Conservation (phyloP, 2,113 vertebrate genomes). For the Phrynosoma blainvillii region DNA sequence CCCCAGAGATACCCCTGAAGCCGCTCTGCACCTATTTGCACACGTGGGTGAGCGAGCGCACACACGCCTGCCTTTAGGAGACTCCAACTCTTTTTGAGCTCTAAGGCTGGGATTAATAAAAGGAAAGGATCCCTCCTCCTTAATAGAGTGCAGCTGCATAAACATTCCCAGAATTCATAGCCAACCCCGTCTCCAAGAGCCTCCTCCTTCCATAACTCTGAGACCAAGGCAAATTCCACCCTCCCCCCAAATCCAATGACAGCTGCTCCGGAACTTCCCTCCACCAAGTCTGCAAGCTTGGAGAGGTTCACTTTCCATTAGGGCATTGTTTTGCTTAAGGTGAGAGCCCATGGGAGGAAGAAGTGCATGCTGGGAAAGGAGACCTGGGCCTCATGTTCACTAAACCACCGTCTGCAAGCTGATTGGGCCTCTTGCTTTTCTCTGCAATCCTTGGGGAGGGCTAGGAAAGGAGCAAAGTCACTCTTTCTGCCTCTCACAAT, state of each 20-base stretch:
- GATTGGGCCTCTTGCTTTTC: slow-evolving; percentile 1
- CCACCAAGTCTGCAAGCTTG: slow-evolving; percentile 52
- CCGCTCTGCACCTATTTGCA: slow-evolving; percentile 1
- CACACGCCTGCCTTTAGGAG: background rate
- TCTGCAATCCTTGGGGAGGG: background rate
- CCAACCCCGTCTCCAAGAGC: slow-evolving; percentile 40
- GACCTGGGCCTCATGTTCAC: slow-evolving; percentile 10
- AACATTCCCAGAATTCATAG: slow-evolving; percentile 77
- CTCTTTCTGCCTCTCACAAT: background rate
- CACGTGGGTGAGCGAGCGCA: background rate
- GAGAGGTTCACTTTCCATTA: slow-evolving; percentile 65
- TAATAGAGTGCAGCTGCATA: slow-evolving; percentile 78
- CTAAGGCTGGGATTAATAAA: slow-evolving; percentile 73
- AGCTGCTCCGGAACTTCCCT: slow-evolving; percentile 71
- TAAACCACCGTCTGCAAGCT: slow-evolving; percentile 11
- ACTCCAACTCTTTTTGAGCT: slow-evolving; percentile 56
- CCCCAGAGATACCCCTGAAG: slow-evolving; percentile 1
- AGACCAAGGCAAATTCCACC: slow-evolving; percentile 68
- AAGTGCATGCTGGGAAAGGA: slow-evolving; percentile 38
- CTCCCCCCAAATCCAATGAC: slow-evolving; percentile 46
- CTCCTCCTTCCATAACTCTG: slow-evolving; percentile 62
- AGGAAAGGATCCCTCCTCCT: slow-evolving; percentile 59
- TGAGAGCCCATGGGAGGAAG: slow-evolving; percentile 40
- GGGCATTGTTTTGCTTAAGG: slow-evolving; percentile 57
- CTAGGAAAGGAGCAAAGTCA: background rate